Base-by-base conservation (phyloP, 2,888 invertebrate species). In the Aspidiotus destructor region DNA sequence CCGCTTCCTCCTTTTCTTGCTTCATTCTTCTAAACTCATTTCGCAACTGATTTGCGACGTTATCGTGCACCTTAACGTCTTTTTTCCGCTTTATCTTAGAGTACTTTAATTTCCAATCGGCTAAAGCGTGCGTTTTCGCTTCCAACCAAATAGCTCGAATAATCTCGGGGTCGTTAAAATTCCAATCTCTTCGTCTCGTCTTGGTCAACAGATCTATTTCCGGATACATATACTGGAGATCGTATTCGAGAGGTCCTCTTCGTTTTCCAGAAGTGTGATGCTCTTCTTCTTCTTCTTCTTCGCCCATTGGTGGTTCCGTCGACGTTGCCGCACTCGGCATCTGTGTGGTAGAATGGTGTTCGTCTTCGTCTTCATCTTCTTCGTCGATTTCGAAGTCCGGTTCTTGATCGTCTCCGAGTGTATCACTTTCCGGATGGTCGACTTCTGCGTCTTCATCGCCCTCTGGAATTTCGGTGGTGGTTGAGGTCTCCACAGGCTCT, bases 71-170 rank as follows among this genome's bases (percentile, higher is more conserved):
- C n/a, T 28, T 17, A 2, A 60, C 15, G 5, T 58, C 28, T 58
- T 60, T 67, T 16, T 15, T 48, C 11, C 40, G 58, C 16, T 48
- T 48, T n/a, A 67, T 60, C 41, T 60, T 58, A 41, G 67, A 42
- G 40, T 67, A 41, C 11, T 58, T 42, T 41, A 48, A 17, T 60
- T 67, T 67, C 67, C 67, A 67, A 6, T 58, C 60, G 17, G 58
- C 17, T 10, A 67, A 58, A 10, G 58, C 58, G 28, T 58, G 17
- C 16, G 58, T 58, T 40, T 40, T 58, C 9, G 58, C 13, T 41
- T 67, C 67, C 11, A 67, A 60, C 67, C 67, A 67, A 1, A 67
- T 8, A 17, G 67, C 67, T 60, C 67, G 67, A 52, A 67, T 67
- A 3, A 67, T 58, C 17, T 67, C 67, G 9, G 67, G 67, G 40